These are phyloP conservation scores for Lepidotrigona ventralis DNA, from an alignment of 1,140 invertebrate species.

Conservation along the genomic window DNA sequence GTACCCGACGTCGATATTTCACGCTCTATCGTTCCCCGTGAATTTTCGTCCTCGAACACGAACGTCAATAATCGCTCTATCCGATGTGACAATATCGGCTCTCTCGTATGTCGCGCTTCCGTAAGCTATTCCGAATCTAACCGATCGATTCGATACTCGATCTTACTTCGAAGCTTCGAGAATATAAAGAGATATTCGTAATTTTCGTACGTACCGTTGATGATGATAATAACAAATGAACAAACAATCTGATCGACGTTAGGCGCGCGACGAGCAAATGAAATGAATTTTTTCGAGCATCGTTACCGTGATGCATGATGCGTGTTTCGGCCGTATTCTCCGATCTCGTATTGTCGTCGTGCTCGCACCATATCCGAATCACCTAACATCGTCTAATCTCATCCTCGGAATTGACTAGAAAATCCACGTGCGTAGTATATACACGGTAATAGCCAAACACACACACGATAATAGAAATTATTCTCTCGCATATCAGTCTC, in stretches of 20 bases:
- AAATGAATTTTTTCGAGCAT: not conserved
- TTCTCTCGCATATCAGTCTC: constrained; percentile 31
- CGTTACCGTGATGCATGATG: not conserved
- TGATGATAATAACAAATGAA: constrained; percentile 37
- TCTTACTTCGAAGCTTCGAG: constrained; percentile 30
- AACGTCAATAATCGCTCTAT: constrained; percentile 58
- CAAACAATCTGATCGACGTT: constrained; percentile 18
- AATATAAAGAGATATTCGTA: constrained; percentile 5
- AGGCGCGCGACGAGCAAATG: not conserved
- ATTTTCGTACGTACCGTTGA: constrained; percentile 8
- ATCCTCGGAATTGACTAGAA: constrained; percentile 66
- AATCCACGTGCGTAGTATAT: constrained; percentile 43
- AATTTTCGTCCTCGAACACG: constrained; percentile 54
- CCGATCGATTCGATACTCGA: constrained; percentile 41
- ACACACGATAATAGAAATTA: constrained; percentile 41
- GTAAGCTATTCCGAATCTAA: constrained; percentile 41
- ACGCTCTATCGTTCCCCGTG: constrained; percentile 47
- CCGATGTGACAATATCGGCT: constrained; percentile 59
- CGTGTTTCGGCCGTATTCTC: constrained; percentile 4
- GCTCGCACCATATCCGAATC: constrained; percentile 11
- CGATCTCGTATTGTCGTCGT: constrained; percentile 39
- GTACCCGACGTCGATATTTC: constrained; percentile 56
- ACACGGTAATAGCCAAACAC: constrained; percentile 33
- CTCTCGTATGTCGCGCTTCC: constrained; percentile 16
- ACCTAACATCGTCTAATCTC: constrained; percentile 29